Evolutionary conservation across 2,113 vertebrate genomes (phyloP), one percentile per base, ranked within the genome.

Genomic region (Eurystomus gularis): DNA sequence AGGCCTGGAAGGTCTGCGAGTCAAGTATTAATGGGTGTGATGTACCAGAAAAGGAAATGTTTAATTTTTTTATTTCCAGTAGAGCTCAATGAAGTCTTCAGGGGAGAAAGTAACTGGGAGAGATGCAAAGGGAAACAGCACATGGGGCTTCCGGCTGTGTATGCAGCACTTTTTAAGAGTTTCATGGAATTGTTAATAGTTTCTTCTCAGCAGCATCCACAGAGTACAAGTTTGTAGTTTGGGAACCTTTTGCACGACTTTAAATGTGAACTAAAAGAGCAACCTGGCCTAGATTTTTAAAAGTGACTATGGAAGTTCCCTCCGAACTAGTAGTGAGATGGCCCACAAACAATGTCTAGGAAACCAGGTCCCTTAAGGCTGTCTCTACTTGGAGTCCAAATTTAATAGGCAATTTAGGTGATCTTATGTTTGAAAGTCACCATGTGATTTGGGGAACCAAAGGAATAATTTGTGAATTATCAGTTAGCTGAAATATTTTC

Each of bases 71-170:
- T 92, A 40, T 94, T 76, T 77, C 71, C 64, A 93, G 55, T 62
- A 81, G 40, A 88, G 79, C 82, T 92, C 82, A 79, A n/a, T 92
- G 88, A 93, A 94, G 51, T n/a, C 82, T 92, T 91, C 25, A 55
- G 62, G 18, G 49, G 4, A 64, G 70, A 72, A 90, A 81, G 2
- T 29, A 65, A 35, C 44, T 17, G 26, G 44, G 68, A 84, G 86
- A 26, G 28, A 69, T 93, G 82, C 48, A 95, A 87, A 85, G 66
- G 44, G 70, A 94, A 87, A 60, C 4, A 66, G 66, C 52, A 76
- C 2, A 0, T 4, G 70, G 73, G n/a, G 48, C 65, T 96, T 88
- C 80, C 0, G 24, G 65, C 69, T 35, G 5, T 48, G 28, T 28
- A 25, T 44, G 57, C 25, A 62, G 51, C 60, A n/a, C 49, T 88